Conservation (phyloP, 2,888 invertebrate genomes). For the Ichneumoninae sp. region DNA sequence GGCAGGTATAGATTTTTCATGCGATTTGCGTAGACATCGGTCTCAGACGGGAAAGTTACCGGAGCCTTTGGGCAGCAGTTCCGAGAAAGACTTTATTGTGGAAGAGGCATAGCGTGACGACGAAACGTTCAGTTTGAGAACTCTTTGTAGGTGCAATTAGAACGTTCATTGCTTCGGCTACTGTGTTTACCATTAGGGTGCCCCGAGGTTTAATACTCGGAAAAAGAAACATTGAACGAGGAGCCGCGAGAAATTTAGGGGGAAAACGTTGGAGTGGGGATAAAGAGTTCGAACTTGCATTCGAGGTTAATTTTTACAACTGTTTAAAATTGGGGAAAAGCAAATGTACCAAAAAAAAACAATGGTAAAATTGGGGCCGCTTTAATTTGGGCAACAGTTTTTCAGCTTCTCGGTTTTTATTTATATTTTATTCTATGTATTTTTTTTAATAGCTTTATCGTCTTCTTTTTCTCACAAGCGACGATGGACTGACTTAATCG, state of each 20-base stretch:
- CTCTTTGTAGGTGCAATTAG: conserved; percentile 29
- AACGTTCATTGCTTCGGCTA: neutral
- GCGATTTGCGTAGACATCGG: neutral
- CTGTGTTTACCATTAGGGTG: neutral
- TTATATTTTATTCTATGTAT: neutral
- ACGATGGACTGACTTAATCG: conserved; percentile 16
- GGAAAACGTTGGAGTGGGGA: neutral
- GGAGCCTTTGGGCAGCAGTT: conserved; percentile 5
- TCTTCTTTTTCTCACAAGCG: neutral
- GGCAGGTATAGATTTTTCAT: neutral
- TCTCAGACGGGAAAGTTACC: conserved; percentile 4
- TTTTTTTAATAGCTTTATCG: neutral
- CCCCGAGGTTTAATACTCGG: neutral
- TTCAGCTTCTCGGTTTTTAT: neutral
- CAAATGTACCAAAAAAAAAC: neutral
- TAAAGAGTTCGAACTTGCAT: neutral
- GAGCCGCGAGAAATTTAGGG: neutral
- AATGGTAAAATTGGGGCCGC: neutral
- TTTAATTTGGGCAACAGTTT: neutral
- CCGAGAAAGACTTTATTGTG: conserved; percentile 38
- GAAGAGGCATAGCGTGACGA: conserved; percentile 35
- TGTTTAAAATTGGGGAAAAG: neutral
- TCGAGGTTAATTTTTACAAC: neutral
- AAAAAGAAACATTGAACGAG: neutral
- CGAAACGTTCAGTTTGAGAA: conserved; percentile 20